A percentile compares a stretch with the other conserved stretches of the same genome.
Evolutionary conservation across 2,113 vertebrate genomes (phyloP).

Genomic region (Malurus elegans): DNA sequence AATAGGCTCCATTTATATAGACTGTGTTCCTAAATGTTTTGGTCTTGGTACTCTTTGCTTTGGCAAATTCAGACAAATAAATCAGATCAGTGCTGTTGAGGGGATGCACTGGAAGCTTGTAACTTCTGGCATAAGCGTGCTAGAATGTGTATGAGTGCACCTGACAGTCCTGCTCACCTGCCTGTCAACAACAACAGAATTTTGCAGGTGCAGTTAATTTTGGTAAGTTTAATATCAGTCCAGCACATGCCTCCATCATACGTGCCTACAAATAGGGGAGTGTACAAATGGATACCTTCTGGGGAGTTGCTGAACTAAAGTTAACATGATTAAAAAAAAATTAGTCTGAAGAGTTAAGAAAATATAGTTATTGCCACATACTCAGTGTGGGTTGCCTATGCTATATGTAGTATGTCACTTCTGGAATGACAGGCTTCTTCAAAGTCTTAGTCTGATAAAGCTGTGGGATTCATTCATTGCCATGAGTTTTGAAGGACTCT

Average conservation of each 20-base stretch:
- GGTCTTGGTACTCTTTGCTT: background rate
- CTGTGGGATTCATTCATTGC: background rate
- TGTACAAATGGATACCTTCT: background rate
- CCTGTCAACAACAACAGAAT: background rate
- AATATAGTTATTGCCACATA: background rate
- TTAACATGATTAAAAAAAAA: background rate
- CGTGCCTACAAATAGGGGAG: background rate
- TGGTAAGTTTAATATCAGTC: background rate
- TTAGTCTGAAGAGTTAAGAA: background rate
- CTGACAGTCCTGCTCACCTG: background rate
- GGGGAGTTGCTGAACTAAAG: background rate
- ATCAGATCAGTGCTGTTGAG: background rate
- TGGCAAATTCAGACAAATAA: background rate
- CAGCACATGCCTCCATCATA: background rate
- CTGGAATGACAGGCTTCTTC: background rate
- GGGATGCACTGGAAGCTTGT: background rate
- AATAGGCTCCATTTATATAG: background rate
- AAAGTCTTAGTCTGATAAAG: background rate
- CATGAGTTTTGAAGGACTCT: background rate
- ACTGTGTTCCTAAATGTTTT: background rate
- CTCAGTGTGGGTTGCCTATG: background rate
- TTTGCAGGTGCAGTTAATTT: background rate
- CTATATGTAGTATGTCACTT: background rate
- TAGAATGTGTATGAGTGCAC: background rate
- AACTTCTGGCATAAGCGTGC: background rate